phyloP scores from a whole-genome alignment of 37 sponge, comb jelly and placozoan species.

The Aphrocallistes beatrix region DNA sequence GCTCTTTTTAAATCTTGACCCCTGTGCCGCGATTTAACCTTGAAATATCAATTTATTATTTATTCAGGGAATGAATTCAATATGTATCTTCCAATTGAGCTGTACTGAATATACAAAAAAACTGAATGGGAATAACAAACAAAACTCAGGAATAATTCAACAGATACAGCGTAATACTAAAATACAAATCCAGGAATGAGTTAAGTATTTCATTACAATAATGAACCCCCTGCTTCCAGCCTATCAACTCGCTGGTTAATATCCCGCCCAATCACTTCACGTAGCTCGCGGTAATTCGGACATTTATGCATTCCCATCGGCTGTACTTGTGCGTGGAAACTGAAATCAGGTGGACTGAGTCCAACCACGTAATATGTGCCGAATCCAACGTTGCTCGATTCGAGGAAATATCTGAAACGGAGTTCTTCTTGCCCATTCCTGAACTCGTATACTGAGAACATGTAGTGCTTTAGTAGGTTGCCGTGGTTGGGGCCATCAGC shows the following conservation, averaged over 20 bases:
- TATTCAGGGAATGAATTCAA: too few relatives aligned
- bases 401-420: not conserved
- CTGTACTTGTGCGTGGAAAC: constrained; percentile 13
- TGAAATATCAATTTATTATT: too few relatives aligned
- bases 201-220: not conserved
- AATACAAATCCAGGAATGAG: not conserved
- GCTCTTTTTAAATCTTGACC: too few relatives aligned
- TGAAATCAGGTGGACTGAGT: constrained; percentile 13
- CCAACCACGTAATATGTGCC: constrained; percentile 7
- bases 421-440: not conserved
- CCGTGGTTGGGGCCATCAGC: not conserved
- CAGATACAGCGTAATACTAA: too few relatives aligned
- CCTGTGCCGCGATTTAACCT: too few relatives aligned
- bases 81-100: too few relatives aligned
- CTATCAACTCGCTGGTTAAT: not conserved
- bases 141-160: too few relatives aligned
- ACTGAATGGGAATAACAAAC: too few relatives aligned
- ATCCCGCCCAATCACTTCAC: constrained; percentile 6
- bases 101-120: too few relatives aligned
- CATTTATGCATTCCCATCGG: constrained; percentile 16
- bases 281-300: not conserved
- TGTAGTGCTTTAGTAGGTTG: not conserved
- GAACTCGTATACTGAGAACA: constrained; percentile 6
- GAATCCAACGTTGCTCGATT: constrained; percentile 14
- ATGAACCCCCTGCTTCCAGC: not conserved